Evolutionary conservation across 2,888 invertebrate genomes (phyloP).

Genomic region (Lagria hirta): DNA sequence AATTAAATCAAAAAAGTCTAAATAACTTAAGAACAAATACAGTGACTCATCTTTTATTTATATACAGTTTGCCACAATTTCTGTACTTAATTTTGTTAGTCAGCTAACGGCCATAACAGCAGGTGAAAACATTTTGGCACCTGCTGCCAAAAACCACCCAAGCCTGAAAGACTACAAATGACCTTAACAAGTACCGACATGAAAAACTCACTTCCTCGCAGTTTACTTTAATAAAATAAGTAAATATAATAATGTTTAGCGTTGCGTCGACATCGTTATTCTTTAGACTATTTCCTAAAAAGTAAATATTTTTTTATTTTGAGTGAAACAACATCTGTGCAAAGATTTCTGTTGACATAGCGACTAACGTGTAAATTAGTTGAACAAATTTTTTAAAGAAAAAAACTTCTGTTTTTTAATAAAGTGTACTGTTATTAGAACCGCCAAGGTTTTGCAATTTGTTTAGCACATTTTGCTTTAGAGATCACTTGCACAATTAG

Average conservation of each 20-base stretch:
- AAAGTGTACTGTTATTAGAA: no score
- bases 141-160: conserved; percentile 11
- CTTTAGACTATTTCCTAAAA: conserved; percentile 25
- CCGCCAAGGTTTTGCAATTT: conserved; percentile 19
- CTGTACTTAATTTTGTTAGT: no score
- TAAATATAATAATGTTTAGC: no score
- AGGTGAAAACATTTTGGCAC: conserved; percentile 7
- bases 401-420: neutral
- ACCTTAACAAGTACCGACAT: conserved; percentile 2
- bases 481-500: conserved; percentile 12
- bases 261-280: conserved; percentile 12
- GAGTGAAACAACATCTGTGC: no score
- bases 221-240: no score
- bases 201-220: no score
- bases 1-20: no score
- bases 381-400: conserved; percentile 11
- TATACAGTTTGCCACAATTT: no score
- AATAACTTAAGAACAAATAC: no score
- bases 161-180: conserved; percentile 5
- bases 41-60: no score
- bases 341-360: conserved; percentile 3
- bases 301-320: no score
- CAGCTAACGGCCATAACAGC: neutral
- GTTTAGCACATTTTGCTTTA: conserved; percentile 14
- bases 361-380: conserved; percentile 13